phyloP scores from a whole-genome alignment of 2,888 invertebrate species.

The Masnerella sp. region DNA sequence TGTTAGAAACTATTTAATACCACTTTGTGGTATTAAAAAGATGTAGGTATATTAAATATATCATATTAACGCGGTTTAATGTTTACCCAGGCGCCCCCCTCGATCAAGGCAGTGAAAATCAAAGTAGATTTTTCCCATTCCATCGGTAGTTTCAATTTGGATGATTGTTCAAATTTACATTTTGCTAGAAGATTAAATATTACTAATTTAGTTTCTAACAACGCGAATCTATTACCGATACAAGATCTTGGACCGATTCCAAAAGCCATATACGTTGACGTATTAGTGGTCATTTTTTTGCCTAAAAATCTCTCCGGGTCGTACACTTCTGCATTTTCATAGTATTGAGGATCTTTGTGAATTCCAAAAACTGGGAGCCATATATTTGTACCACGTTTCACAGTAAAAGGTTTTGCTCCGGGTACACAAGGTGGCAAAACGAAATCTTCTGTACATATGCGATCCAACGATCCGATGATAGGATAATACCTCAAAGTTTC shows the following conservation, averaged over 20 bases:
- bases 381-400: constrained; percentile 70
- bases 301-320: constrained; percentile 77
- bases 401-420: constrained; percentile 55
- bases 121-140: constrained; percentile 45
- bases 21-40: too few species aligned
- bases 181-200: constrained; percentile 62
- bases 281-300: constrained; percentile 64
- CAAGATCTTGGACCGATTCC: constrained; percentile 74
- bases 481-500: constrained; percentile 17
- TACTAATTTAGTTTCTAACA: constrained; percentile 63
- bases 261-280: constrained; percentile 72
- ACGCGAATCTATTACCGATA: constrained; percentile 69
- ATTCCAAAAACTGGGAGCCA: constrained; percentile 74
- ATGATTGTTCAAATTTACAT: constrained; percentile 66
- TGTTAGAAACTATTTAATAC: too few species aligned
- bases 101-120: constrained; percentile 7
- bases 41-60: too few species aligned
- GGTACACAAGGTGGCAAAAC: constrained; percentile 74
- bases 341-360: constrained; percentile 77
- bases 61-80: constrained; percentile 37
- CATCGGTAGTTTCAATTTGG: constrained; percentile 76
- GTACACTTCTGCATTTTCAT: constrained; percentile 77
- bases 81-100: constrained; percentile 63
- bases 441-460: constrained; percentile 79
- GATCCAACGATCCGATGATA: constrained; percentile 77